Base-by-base conservation (phyloP, 2,888 invertebrate genomes). In the Embidobia sp. region DNA sequence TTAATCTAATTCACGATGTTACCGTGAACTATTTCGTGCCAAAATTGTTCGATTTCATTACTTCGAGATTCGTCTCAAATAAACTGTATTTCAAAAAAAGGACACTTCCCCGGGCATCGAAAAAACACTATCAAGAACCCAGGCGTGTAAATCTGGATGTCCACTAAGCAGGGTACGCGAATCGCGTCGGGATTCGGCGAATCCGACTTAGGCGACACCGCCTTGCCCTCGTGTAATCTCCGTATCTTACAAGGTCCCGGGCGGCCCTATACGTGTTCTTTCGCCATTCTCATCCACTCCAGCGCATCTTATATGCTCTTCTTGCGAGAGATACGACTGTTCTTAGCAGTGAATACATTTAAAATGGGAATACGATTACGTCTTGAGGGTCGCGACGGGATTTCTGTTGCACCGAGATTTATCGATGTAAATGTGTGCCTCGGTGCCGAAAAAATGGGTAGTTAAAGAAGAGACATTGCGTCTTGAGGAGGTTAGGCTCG, bases 131-230 rank as follows among this genome's bases (percentile, higher is more conserved):
- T 33, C 22, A 51, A 35, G 22, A 51, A 1, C 7, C 18, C 6
- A 15, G n/a, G 13, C 55, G 51, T 59, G 57, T 48, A 63, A 61
- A 70, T 77, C 79, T 80, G 51, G 53, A 67, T 84, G 85, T 83
- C 85, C 85, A 75, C 81, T 75, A 81, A 79, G 80, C 80, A 79
- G 78, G 78, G 79, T 67, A 53, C 40, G 26, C 53, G 69, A 53
- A 76, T 83, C 83, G 85, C 87, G 83, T 85, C 82, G 82, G 87
- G 87, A 88, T 88, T 88, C 86, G 82, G 81, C 64, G 82, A 86
- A 88, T 88, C 88, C 86, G 86, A 87, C 86, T 87, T 87, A 81
- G 84, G 82, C 79, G 78, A 75, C 79, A 80, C 79, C 76, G 57
- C 29, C 64, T 80, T 80, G 77, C 49, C 59, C 74, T 77, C 75